Evolutionary conservation across 2,113 vertebrate genomes (phyloP).

Genomic region (Lepidothrix coronata): DNA sequence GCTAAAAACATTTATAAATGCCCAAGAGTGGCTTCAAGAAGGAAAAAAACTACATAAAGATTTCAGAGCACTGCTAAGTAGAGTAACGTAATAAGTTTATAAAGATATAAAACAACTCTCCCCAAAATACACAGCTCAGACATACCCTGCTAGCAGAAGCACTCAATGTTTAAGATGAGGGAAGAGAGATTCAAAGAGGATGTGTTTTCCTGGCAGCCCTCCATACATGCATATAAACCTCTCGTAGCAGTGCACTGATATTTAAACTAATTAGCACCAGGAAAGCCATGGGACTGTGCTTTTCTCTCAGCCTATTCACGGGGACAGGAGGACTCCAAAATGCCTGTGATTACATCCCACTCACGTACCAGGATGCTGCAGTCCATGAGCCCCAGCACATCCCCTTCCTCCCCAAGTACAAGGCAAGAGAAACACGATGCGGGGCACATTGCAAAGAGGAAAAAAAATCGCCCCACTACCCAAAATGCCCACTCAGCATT

Average conservation of each 20-base stretch:
- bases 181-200: neutral
- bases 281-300: neutral
- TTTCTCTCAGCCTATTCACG: neutral
- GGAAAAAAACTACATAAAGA: neutral
- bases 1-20: neutral
- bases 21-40: neutral
- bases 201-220: neutral
- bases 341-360: neutral
- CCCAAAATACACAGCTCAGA: neutral
- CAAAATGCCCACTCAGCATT: conserved; percentile 53
- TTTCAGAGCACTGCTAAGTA: neutral
- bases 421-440: conserved; percentile 5
- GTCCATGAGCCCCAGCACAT: neutral
- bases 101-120: neutral
- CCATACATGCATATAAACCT: neutral
- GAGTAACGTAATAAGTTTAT: neutral
- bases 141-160: neutral
- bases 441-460: conserved; percentile 7
- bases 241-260: neutral
- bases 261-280: conserved; percentile 49
- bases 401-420: neutral
- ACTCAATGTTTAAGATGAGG: neutral
- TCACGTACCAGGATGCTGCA: conserved; percentile 9
- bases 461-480: neutral
- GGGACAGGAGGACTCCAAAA: neutral